Evolutionary conservation across 2,797 vertebrate species (phyloP).

Genomic region (Phylloscopus collybita): DNA sequence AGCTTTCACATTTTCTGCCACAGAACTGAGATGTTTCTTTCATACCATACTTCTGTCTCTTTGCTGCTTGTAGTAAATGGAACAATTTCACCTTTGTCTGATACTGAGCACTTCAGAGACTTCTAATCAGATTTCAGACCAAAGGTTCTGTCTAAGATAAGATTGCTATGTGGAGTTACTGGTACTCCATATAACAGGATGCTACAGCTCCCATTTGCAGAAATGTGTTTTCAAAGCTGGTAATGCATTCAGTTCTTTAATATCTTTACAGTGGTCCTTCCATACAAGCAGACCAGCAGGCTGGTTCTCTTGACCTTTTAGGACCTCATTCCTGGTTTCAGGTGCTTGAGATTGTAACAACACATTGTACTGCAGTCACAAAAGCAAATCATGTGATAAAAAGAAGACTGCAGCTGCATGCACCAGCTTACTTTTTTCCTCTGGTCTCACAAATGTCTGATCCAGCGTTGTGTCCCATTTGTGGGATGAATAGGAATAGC

Average conservation of each 20-base stretch:
- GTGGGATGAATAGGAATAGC: not conserved
- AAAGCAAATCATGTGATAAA: not conserved
- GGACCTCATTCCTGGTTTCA: not conserved
- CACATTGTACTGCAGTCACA: not conserved
- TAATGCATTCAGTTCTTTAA: not conserved
- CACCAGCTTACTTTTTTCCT: not conserved
- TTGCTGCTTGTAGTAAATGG: not conserved
- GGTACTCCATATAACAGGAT: not conserved
- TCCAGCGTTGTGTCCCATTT: not conserved
- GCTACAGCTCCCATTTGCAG: not conserved
- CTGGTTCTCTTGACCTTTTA: not conserved
- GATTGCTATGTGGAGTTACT: not conserved
- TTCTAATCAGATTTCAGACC: not conserved
- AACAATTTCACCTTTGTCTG: not conserved
- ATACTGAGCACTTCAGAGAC: not conserved
- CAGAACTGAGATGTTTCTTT: not conserved
- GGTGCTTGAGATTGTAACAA: not conserved
- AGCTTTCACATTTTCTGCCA: not conserved
- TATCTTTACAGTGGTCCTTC: not conserved
- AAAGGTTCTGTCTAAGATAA: not conserved
- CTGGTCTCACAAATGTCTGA: not conserved
- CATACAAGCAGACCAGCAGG: not conserved
- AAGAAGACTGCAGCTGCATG: not conserved
- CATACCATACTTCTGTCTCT: not conserved
- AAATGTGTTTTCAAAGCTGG: not conserved